A percentile compares a stretch with the other conserved stretches of the same genome.
These are phyloP conservation scores for Sanderia malayensis DNA, from an alignment of 30 jellyfish, hydroid and myxozoan species.

Conservation along the genomic window DNA sequence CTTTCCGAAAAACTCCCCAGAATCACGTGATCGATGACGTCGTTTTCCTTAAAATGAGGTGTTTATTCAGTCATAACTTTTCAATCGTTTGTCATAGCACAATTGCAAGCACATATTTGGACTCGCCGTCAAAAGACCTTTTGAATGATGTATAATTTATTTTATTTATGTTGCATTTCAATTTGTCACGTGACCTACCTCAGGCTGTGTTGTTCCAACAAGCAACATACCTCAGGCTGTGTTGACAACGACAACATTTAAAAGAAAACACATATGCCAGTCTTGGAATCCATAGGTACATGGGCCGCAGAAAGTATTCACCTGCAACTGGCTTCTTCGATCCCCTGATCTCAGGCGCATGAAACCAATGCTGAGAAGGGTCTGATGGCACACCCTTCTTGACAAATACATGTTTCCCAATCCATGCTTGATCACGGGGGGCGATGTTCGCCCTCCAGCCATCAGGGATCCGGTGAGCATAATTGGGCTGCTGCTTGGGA, in stretches of 20 bases:
- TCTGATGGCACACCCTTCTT: neutral
- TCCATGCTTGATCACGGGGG: slow-evolving; percentile 31
- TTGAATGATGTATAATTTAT: too few species aligned
- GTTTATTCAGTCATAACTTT: too few species aligned
- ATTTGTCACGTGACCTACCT: too few species aligned
- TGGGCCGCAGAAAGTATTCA: slow-evolving; percentile 17
- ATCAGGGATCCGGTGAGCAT: slow-evolving; percentile 16
- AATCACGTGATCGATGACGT: too few species aligned
- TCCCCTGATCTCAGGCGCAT: slow-evolving; percentile 20
- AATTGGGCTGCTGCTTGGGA: slow-evolving; percentile 33
- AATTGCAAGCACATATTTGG: too few species aligned
- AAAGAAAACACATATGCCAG: slow-evolving; percentile 1
- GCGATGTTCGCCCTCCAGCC: slow-evolving; percentile 5
- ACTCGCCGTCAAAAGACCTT: too few species aligned
- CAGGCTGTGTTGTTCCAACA: too few species aligned
- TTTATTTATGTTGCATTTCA: too few species aligned
- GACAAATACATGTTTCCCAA: slow-evolving; percentile 24
- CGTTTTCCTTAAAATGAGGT: too few species aligned
- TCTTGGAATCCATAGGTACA: slow-evolving; percentile 28
- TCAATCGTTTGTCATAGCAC: too few species aligned
- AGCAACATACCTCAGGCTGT: too few species aligned
- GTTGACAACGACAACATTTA: slow-evolving; percentile 16
- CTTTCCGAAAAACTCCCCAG: too few species aligned
- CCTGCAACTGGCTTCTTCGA: slow-evolving; percentile 14
- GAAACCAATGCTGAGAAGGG: slow-evolving; percentile 13